Conservation (phyloP, 2,113 vertebrate genomes). For the Gymnocephalus cernua region DNA sequence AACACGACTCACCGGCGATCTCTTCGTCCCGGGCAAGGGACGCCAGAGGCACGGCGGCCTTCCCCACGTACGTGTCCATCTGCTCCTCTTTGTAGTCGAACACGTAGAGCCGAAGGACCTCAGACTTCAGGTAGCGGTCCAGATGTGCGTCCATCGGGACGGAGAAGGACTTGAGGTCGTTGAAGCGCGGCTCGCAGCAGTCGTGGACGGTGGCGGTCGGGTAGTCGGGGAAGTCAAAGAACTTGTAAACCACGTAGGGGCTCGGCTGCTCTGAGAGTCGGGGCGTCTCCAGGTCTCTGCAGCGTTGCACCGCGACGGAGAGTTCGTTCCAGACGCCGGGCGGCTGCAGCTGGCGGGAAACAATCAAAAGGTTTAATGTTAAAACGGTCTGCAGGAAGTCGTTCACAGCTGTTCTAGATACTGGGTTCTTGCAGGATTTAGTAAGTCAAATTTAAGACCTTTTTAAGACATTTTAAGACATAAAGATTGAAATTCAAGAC, state of each 20-base stretch:
- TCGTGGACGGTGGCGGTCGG: conserved; percentile 86
- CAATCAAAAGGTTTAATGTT: neutral
- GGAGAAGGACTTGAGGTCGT: conserved; percentile 85
- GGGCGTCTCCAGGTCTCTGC: conserved; percentile 78
- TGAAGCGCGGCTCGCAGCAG: conserved; percentile 85
- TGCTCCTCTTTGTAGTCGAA: conserved; percentile 89
- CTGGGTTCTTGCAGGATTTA: too few species aligned
- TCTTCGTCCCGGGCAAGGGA: conserved; percentile 84
- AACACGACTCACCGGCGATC: conserved; percentile 83
- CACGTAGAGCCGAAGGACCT: conserved; percentile 87
- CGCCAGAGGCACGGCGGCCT: conserved; percentile 88
- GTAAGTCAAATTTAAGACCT: too few species aligned
- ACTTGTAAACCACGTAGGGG: conserved; percentile 92
- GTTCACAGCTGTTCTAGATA: too few species aligned
- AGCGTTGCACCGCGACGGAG: conserved; percentile 84
- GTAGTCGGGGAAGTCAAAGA: conserved; percentile 89
- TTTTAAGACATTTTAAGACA: too few species aligned
- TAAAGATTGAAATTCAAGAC: too few species aligned
- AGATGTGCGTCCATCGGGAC: conserved; percentile 86
- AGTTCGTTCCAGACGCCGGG: conserved; percentile 86
- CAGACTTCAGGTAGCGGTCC: conserved; percentile 87
- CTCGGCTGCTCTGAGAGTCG: conserved; percentile 78
- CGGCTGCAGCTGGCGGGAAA: neutral
- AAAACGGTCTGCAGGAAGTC: too few species aligned
- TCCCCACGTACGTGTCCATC: conserved; percentile 87